Evolutionary conservation across 2,797 vertebrate species (phyloP), one percentile per base, ranked within the genome.

Genomic region (Muscicapa comitata): DNA sequence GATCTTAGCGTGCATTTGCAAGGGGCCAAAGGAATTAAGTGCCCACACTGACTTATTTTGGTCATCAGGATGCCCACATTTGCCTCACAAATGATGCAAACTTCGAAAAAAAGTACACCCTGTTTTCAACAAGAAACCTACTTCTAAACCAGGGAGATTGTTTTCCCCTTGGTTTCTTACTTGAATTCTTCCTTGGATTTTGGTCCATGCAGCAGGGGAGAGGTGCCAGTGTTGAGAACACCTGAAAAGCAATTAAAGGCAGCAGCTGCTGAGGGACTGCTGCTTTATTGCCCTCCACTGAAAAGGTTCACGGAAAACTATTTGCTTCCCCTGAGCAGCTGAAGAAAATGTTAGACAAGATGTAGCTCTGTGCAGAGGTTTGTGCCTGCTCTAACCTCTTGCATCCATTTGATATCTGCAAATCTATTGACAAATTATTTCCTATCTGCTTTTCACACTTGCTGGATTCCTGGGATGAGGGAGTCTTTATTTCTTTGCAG

Each of bases 351-450:
- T 86, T 94, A 85, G 91, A 88, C 51, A 61, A 96, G 77, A 78
- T 66, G 51, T 40, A 80, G 57, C 19, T 77, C 35, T 55, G 40
- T 90, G 77, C 79, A 94, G 57, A 71, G 77, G 79, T 94, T 70
- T 91, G 70, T 81, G 48, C 38, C 59, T 84, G 68, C 70, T 73
- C 53, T 57, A 58, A 93, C 94, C 86, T 86, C 37, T 73, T 0
- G 0, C 82, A 92, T 86, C 88, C 48, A n/a, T 94, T 83, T 84
- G 75, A 62, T 94, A 97, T 96, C 88, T 92, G 62, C 68, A 83
- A 91, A 95, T 89, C 87, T 93, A 93, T 74, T 86, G 95, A 94
- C 67, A 85, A 91, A 65, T 91, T 88, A 93, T 93, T 97, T 95
- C 93, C 91, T 94, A 81, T 43, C 86, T 86, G 72, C 74, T 67